Evolutionary conservation across 2,888 invertebrate genomes (phyloP).

Genomic region (Salpingus planirostris): DNA sequence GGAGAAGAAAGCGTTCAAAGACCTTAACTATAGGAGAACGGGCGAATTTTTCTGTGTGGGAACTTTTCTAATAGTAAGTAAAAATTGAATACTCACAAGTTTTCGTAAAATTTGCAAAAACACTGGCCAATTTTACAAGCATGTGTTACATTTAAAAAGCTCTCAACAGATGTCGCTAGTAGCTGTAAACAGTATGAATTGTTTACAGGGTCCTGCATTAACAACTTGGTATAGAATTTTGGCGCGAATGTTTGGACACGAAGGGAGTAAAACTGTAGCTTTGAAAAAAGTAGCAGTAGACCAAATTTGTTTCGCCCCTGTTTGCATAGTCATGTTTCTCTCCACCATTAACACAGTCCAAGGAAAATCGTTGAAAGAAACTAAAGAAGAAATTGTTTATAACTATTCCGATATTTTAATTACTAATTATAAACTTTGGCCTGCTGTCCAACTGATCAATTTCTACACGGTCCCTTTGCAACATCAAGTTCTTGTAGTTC

Average conservation of each 20-base stretch:
- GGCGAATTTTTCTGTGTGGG: constrained; percentile 12
- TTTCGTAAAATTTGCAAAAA: no score
- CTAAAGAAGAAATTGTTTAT: constrained; percentile 47
- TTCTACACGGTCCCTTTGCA: constrained; percentile 76
- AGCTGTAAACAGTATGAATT: no score
- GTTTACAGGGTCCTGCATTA: constrained; percentile 55
- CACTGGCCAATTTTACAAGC: no score
- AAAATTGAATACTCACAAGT: no score
- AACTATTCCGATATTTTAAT: constrained; percentile 57
- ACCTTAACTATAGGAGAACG: constrained; percentile 20
- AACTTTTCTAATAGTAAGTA: constrained; percentile 10
- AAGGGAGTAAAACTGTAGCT: constrained; percentile 41
- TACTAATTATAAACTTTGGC: constrained; percentile 72
- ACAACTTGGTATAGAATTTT: constrained; percentile 63
- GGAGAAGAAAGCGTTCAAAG: constrained; percentile 44
- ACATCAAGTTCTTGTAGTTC: constrained; percentile 72
- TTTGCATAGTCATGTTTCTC: constrained; percentile 45
- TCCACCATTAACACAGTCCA: constrained; percentile 50
- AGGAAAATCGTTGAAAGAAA: constrained; percentile 46
- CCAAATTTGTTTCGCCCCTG: constrained; percentile 66
- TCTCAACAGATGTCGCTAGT: no score
- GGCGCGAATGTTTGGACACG: constrained; percentile 50
- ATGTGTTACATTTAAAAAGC: no score
- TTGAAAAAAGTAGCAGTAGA: constrained; percentile 63
- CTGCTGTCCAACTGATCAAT: constrained; percentile 74